Conservation (phyloP, 1,140 invertebrate genomes). For the Hypsibius dujardini region DNA sequence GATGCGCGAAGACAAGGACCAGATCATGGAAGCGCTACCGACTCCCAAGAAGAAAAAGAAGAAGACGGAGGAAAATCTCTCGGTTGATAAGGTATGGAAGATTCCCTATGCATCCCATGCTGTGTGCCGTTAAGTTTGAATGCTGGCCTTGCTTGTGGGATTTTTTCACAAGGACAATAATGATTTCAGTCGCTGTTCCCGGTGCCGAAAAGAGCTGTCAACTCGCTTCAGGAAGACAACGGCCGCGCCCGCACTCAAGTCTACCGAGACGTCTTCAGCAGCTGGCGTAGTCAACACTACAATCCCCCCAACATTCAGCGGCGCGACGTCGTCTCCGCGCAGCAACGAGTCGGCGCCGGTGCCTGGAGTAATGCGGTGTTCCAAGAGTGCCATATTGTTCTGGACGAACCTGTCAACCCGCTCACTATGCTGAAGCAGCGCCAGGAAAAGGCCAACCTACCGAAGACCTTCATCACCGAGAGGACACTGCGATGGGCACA, state of each 20-base stretch:
- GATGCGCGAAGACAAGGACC: slow-evolving; percentile 3
- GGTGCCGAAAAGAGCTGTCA: background rate
- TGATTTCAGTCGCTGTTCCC: background rate
- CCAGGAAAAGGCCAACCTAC: background rate
- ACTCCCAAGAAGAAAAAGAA: background rate
- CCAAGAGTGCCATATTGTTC: background rate
- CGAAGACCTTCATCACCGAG: background rate
- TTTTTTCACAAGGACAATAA: background rate
- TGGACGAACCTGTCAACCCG: background rate
- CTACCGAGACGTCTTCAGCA: background rate
- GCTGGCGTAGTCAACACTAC: background rate
- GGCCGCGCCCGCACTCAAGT: background rate
- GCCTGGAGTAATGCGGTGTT: background rate
- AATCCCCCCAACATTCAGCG: background rate
- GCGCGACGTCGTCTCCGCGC: background rate
- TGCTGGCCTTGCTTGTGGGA: background rate
- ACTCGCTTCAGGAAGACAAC: background rate
- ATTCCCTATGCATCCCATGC: background rate
- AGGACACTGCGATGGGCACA: background rate
- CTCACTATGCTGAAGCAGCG: background rate
- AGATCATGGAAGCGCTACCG: background rate
- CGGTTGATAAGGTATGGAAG: slow-evolving; percentile 1
- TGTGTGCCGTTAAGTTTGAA: background rate
- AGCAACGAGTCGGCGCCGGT: background rate
- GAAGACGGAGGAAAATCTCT: background rate